Conservation (phyloP, 2,113 vertebrate genomes). For the Nothocercus nigrocapillus region DNA sequence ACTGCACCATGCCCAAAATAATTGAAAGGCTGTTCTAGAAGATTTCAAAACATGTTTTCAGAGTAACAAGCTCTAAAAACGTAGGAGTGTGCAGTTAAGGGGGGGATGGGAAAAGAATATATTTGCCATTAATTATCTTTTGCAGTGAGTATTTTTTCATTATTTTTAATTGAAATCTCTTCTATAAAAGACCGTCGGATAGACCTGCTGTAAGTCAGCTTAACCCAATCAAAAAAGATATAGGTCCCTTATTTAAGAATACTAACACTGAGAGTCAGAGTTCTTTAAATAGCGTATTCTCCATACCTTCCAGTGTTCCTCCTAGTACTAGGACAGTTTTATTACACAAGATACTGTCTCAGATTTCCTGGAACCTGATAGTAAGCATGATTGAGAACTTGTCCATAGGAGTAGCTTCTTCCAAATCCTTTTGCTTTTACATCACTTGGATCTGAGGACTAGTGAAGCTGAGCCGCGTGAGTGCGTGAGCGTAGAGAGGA, state of each 20-base stretch:
- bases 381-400: not conserved
- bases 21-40: not conserved
- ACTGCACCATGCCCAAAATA: not conserved
- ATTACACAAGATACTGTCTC: not conserved
- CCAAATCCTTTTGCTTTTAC: not conserved
- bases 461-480: not conserved
- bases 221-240: not conserved
- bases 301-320: not conserved
- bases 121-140: not conserved
- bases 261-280: not conserved
- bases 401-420: rapidly evolving
- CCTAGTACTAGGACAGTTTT: not conserved
- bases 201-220: not conserved
- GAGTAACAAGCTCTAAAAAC: not conserved
- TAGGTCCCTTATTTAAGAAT: not conserved
- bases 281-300: not conserved
- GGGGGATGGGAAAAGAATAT: not conserved
- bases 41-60: not conserved
- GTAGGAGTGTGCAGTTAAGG: not conserved
- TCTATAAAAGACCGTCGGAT: not conserved
- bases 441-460: not conserved
- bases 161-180: not conserved
- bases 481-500: rapidly evolving
- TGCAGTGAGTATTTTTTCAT: not conserved
- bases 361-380: not conserved